These are phyloP conservation scores for Amia ocellicauda DNA, from an alignment of 2,113 vertebrate genomes.

Conservation along the genomic window DNA sequence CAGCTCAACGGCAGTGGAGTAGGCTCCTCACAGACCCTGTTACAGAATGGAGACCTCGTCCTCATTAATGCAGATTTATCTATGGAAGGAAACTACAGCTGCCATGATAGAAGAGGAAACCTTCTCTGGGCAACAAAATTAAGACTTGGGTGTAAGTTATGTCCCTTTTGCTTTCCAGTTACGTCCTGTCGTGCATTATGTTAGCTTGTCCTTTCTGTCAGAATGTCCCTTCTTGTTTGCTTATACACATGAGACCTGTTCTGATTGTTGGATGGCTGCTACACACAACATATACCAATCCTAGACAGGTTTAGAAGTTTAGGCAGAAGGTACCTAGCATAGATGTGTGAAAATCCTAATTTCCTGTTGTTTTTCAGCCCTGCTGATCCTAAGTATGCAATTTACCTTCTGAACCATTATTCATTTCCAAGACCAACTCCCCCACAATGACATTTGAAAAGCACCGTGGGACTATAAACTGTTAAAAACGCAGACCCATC, in stretches of 20 bases:
- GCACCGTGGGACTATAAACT: too few species aligned
- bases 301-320: neutral
- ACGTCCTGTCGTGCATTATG: neutral
- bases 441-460: too few species aligned
- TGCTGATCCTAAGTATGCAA: too few species aligned
- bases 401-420: too few species aligned
- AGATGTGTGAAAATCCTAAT: too few species aligned
- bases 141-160: constrained; percentile 64
- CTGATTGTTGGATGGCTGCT: too few species aligned
- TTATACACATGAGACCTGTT: too few species aligned
- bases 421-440: too few species aligned
- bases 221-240: too few species aligned
- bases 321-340: too few species aligned
- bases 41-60: constrained; percentile 49
- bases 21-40: constrained; percentile 43
- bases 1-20: constrained; percentile 48
- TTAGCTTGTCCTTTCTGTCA: neutral
- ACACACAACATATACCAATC: neutral
- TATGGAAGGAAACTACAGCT: constrained; percentile 71
- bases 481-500: too few species aligned
- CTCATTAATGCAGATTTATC: constrained; percentile 47
- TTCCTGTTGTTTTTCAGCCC: too few species aligned
- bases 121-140: constrained; percentile 53
- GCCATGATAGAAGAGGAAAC: constrained; percentile 50
- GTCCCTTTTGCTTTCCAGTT: neutral